These are phyloP conservation scores for Drosophila sproati DNA, from an alignment of 1,140 invertebrate genomes.

Conservation along the genomic window DNA sequence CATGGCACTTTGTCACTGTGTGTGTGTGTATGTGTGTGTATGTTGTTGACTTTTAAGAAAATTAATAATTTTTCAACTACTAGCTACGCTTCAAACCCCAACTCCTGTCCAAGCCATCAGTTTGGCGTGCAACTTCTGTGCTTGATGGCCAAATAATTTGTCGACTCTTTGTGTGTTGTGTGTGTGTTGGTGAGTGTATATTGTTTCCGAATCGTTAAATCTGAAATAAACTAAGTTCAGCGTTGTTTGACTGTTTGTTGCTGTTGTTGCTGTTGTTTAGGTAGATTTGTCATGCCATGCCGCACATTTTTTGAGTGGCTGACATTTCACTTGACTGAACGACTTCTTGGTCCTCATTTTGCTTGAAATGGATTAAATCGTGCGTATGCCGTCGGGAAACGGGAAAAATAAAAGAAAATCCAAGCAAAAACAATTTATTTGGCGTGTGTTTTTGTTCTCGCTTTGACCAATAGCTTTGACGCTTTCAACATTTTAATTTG, in stretches of 20 bases:
- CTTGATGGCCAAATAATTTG: conserved; percentile 80
- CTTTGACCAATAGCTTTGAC: conserved; percentile 20
- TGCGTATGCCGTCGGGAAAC: conserved; percentile 36
- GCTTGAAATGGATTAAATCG: conserved; percentile 60
- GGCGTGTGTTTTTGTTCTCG: conserved; percentile 14
- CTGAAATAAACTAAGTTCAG: conserved; percentile 60
- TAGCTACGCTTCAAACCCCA: not conserved
- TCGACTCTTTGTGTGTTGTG: conserved; percentile 54
- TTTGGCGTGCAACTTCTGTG: conserved; percentile 59
- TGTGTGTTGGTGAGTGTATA: no score
- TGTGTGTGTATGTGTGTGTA: conserved; percentile 30
- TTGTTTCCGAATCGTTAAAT: conserved; percentile 80
- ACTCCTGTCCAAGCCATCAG: conserved; percentile 1
- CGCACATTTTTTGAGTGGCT: conserved; percentile 73
- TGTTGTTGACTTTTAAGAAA: conserved; percentile 72
- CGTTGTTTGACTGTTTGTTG: conserved; percentile 34
- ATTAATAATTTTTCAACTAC: conserved; percentile 70
- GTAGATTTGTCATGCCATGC: conserved; percentile 69
- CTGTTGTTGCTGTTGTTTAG: conserved; percentile 32
- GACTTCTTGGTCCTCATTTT: conserved; percentile 1
- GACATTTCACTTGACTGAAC: conserved; percentile 71
- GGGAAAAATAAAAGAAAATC: conserved; percentile 12
- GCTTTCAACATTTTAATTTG: conserved; percentile 43
- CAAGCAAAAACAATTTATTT: conserved; percentile 45
- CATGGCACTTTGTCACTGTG: conserved; percentile 45